phyloP scores from a whole-genome alignment of 2,888 invertebrate genomes.

The Metacarcinus magister region DNA sequence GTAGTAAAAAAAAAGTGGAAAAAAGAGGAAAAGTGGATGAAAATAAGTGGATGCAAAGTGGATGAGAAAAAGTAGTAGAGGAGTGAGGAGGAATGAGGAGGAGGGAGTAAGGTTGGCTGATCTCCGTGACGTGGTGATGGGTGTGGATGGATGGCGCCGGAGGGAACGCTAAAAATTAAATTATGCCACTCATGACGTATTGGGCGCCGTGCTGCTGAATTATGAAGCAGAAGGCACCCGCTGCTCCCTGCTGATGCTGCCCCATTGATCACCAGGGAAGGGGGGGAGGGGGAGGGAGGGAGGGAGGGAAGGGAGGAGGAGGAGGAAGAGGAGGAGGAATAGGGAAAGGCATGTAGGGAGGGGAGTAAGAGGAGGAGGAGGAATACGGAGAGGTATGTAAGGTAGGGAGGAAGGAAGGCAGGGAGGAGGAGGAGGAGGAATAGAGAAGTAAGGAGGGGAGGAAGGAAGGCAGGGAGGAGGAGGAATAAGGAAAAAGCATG shows the following conservation, averaged over 20 bases:
- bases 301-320: not conserved
- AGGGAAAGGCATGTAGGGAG: not conserved
- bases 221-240: not conserved
- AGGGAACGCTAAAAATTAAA: conserved; percentile 31
- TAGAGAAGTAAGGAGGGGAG: not conserved
- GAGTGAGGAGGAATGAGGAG: not conserved
- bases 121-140: not conserved
- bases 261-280: not conserved
- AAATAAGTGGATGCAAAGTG: too few relatives aligned
- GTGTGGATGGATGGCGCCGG: not conserved
- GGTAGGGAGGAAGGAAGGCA: not conserved
- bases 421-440: not conserved
- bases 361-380: not conserved
- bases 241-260: not conserved
- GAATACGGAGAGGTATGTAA: not conserved
- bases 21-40: too few relatives aligned
- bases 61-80: not conserved
- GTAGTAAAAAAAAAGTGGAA: too few relatives aligned
- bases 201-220: not conserved
- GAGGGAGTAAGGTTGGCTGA: not conserved
- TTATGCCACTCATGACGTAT: conserved; percentile 11
- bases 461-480: not conserved
- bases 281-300: not conserved
- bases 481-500: not conserved
- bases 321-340: not conserved